Evolutionary conservation across 2,888 invertebrate genomes (phyloP), one percentile per base, ranked within the genome.

Genomic region (Cephus sareptanus): DNA sequence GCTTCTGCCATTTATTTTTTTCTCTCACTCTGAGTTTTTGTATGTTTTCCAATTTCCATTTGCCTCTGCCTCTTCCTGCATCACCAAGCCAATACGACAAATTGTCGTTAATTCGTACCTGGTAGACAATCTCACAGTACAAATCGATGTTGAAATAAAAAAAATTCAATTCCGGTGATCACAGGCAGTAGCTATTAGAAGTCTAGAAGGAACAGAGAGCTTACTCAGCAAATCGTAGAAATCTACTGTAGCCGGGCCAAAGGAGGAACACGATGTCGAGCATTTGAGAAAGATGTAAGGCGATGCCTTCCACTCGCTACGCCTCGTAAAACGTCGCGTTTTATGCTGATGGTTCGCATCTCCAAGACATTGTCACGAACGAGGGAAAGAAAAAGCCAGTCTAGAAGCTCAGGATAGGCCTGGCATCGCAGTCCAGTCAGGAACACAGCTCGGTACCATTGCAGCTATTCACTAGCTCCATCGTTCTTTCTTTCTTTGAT

Each of bases 261-360:
- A 56, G 23, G 23, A 23, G 69, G 35, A 76, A 76, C 75, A 79
- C 77, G 79, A 76, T 79, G 80, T 78, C 73, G 76, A 83, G 83
- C 85, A 85, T 88, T 89, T 85, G 85, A 88, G 84, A 86, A 87
- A 88, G 87, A 89, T 87, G 88, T 89, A 89, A 90, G 86, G 85
- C 86, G 88, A 87, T 85, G 87, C 85, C 85, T 86, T 87, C 88
- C 87, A 87, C 86, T 85, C 84, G 87, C 84, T 87, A 90, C 88
- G 89, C 87, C 86, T 89, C 90, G 87, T 91, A 91, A 91, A 91
- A 87, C 87, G 83, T 84, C 87, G 83, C 89, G 85, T 89, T 91
- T 91, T 90, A 91, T 89, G 90, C 90, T 90, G 90, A 90, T 90
- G 89, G 89, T 82, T 79, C 81, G 81, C 83, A 85, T 86, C 84